phyloP scores from a whole-genome alignment of 2,113 vertebrate species.

The Megaceryle torquata region DNA sequence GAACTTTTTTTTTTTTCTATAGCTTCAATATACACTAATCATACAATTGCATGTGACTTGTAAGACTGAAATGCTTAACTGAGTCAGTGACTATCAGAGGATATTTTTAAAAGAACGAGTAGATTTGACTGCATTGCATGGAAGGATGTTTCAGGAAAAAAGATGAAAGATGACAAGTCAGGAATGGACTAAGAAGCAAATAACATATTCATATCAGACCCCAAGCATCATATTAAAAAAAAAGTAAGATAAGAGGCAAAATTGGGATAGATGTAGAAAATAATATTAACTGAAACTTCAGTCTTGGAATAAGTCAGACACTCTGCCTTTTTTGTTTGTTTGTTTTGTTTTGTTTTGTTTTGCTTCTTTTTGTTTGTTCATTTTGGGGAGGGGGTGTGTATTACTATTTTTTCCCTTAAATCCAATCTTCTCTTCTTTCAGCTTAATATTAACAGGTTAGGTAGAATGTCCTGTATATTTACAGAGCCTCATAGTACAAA shows the following conservation, averaged over 20 bases:
- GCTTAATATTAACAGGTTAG: background rate
- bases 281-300: background rate
- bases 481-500: background rate
- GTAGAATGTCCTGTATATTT: background rate
- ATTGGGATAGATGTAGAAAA: background rate
- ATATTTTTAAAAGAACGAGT: background rate
- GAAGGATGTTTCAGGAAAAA: background rate
- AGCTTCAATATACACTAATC: background rate
- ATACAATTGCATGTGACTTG: background rate
- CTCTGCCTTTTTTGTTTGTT: background rate
- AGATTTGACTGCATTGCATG: background rate
- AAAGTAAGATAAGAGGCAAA: background rate
- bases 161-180: background rate
- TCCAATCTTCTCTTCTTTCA: background rate
- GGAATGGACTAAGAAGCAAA: background rate
- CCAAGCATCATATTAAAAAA: background rate
- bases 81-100: background rate
- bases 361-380: background rate
- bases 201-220: background rate
- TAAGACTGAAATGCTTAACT: background rate
- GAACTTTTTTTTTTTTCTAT: background rate
- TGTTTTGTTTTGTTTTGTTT: background rate
- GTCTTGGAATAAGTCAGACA: background rate
- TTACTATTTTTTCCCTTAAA: background rate
- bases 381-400: fast-evolving